These are phyloP conservation scores for Eriocheir sinensis DNA, from an alignment of 1,140 invertebrate genomes.

Conservation along the genomic window DNA sequence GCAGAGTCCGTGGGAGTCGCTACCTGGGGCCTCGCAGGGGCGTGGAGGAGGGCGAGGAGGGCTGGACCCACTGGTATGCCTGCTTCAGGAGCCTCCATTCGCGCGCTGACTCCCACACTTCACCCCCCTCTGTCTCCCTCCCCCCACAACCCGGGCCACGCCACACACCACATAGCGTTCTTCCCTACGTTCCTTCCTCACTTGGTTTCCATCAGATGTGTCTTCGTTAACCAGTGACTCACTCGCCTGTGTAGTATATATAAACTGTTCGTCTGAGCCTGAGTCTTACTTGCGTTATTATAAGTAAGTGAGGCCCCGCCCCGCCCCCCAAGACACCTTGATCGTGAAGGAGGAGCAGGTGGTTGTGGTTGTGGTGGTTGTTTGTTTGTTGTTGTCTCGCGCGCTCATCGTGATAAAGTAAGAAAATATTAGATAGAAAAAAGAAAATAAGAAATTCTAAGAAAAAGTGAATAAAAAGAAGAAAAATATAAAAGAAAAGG, in stretches of 20 bases:
- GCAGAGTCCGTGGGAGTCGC: conserved; percentile 52
- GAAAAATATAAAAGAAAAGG: neutral
- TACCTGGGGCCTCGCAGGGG: conserved; percentile 49
- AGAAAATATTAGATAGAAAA: too few relatives aligned
- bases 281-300: too few relatives aligned
- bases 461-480: neutral
- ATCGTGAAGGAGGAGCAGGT: too few relatives aligned
- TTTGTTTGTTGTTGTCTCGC: conserved; percentile 6
- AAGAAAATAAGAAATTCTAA: neutral
- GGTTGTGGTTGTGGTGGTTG: too few relatives aligned
- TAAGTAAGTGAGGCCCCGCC: too few relatives aligned
- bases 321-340: neutral
- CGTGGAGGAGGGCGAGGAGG: conserved; percentile 65
- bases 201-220: conserved; percentile 34
- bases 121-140: conserved; percentile 63
- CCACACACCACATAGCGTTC: conserved; percentile 51
- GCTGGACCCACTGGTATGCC: conserved; percentile 58
- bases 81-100: conserved; percentile 51
- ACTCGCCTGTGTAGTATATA: too few relatives aligned
- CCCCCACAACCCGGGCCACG: conserved; percentile 26
- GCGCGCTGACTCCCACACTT: conserved; percentile 64
- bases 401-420: neutral
- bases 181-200: conserved; percentile 61
- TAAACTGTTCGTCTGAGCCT: conserved; percentile 61
- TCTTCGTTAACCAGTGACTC: conserved; percentile 62